phyloP scores from a whole-genome alignment of 2,113 vertebrate species.

The Recurvirostra avosetta region DNA sequence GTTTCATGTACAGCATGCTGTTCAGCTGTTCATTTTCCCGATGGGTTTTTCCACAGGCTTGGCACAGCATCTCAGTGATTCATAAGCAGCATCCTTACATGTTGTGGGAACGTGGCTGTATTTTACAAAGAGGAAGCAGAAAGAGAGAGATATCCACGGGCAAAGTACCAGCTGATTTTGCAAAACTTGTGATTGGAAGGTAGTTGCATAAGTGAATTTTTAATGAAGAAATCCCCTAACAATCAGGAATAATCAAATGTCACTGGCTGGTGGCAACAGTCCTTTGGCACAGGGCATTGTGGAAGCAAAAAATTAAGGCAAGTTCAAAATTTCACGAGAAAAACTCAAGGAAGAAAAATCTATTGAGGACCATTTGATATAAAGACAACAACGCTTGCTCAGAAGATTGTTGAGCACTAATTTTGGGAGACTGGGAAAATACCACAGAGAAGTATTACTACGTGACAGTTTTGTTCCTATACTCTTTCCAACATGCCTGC shows the following conservation, averaged over 20 bases:
- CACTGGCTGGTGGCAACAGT: background rate
- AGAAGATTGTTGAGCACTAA: background rate
- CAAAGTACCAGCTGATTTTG: background rate
- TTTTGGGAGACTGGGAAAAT: background rate
- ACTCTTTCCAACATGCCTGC: background rate
- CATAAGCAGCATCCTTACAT: background rate
- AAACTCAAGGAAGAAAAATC: background rate
- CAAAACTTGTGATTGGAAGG: background rate
- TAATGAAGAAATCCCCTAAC: background rate
- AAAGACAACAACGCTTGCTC: background rate
- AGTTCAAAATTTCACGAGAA: background rate
- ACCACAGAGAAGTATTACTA: background rate
- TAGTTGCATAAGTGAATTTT: background rate
- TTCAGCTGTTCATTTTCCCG: slow-evolving; percentile 28
- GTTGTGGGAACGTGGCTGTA: background rate
- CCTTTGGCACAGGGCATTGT: background rate
- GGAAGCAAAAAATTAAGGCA: background rate
- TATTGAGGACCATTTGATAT: background rate
- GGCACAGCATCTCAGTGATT: slow-evolving; percentile 8
- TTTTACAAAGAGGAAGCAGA: slow-evolving; percentile 11
- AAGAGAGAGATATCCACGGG: background rate
- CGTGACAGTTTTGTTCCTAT: background rate
- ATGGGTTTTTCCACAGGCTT: background rate
- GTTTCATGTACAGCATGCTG: slow-evolving; percentile 28
- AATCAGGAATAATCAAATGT: background rate